These are phyloP conservation scores for Falco berigora DNA, from an alignment of 2,797 vertebrate species.

Conservation along the genomic window DNA sequence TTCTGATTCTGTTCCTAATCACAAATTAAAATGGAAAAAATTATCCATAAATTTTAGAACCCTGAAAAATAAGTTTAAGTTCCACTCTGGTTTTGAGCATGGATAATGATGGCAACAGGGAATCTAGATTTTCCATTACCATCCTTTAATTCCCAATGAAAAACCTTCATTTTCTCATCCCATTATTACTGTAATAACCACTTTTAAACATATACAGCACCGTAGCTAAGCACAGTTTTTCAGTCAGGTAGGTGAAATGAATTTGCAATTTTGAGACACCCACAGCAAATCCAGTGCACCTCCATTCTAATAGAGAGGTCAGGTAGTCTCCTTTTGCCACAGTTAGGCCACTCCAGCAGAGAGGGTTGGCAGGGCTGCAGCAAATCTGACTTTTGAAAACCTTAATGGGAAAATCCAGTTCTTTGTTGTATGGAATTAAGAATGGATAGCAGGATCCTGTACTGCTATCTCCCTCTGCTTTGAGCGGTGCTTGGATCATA, in stretches of 20 bases:
- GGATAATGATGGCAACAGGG: background rate
- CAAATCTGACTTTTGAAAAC: background rate
- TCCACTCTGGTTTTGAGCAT: conserved; percentile 19
- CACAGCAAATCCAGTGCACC: background rate
- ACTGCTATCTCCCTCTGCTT: background rate
- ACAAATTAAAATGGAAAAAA: conserved; percentile 36
- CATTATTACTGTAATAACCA: background rate
- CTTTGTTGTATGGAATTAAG: background rate
- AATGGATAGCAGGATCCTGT: background rate
- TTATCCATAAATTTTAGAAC: conserved; percentile 5
- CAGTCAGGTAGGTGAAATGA: background rate
- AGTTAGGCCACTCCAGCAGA: background rate
- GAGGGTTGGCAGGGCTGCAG: background rate
- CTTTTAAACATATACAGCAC: background rate
- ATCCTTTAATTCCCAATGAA: background rate
- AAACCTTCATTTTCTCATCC: background rate
- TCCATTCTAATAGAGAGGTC: background rate
- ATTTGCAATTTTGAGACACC: background rate
- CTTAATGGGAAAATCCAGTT: background rate
- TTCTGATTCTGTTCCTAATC: background rate
- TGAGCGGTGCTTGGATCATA: background rate
- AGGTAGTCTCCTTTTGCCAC: background rate
- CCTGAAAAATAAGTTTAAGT: background rate
- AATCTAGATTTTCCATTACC: background rate
- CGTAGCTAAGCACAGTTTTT: background rate